Evolutionary conservation across 2,113 vertebrate species (phyloP).

Genomic region (Nesogale talazaci): DNA sequence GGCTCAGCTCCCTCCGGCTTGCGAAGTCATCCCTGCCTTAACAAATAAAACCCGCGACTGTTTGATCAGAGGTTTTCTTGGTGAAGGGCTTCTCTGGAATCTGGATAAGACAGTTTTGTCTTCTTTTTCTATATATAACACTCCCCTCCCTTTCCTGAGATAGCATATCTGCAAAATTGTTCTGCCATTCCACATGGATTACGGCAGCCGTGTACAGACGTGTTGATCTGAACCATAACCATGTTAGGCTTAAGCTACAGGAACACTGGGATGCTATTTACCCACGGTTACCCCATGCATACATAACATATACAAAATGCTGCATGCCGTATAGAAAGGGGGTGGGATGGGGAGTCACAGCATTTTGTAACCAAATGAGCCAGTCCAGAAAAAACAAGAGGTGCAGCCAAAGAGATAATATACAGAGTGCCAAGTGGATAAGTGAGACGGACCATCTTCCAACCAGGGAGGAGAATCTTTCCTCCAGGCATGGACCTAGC

Average conservation of each 20-base stretch:
- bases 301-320: conserved; percentile 61
- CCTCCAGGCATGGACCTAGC: background rate
- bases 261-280: conserved; percentile 55
- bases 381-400: conserved; percentile 18
- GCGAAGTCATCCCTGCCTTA: conserved; percentile 78
- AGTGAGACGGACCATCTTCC: conserved; percentile 48
- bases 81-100: conserved; percentile 78
- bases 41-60: conserved; percentile 78
- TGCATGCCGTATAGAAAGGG: background rate
- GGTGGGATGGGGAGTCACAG: background rate
- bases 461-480: conserved; percentile 67
- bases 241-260: conserved; percentile 77
- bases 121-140: background rate
- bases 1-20: conserved; percentile 82
- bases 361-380: conserved; percentile 61
- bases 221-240: conserved; percentile 81
- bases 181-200: conserved; percentile 84
- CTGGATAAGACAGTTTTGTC: conserved; percentile 70
- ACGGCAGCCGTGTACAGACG: conserved; percentile 81
- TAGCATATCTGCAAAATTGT: conserved; percentile 79
- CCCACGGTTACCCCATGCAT: conserved; percentile 61
- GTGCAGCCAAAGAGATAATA: conserved; percentile 37
- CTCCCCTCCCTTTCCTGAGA: background rate
- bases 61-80: conserved; percentile 68
- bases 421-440: background rate